Conservation (phyloP, 2,888 invertebrate species). For the Ophion ellenae region DNA sequence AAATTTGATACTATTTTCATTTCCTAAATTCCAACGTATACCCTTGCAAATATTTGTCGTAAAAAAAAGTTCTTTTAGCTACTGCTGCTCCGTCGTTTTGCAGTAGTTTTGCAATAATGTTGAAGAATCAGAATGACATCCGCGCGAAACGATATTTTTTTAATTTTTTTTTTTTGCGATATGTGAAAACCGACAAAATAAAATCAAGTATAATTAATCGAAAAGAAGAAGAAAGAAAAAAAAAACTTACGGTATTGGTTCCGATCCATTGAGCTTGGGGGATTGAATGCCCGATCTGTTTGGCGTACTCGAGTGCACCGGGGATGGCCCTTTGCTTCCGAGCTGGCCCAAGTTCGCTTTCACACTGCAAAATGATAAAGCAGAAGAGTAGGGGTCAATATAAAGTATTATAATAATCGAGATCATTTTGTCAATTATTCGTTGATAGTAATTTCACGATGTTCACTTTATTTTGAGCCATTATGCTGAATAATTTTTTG, state of each 20-base stretch:
- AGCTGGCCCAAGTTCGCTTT: conserved; percentile 76
- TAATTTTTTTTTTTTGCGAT: background rate
- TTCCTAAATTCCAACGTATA: too few relatives aligned
- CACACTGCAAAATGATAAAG: conserved; percentile 73
- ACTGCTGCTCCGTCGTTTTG: too few relatives aligned
- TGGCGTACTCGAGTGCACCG: conserved; percentile 79
- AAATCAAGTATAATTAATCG: too few relatives aligned
- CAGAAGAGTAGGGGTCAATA: background rate
- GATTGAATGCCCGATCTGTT: conserved; percentile 81
- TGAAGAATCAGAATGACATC: background rate
- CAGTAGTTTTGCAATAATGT: background rate
- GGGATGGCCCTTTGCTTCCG: conserved; percentile 80
- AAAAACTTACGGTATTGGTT: conserved; percentile 76
- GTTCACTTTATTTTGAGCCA: too few relatives aligned
- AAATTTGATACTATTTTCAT: background rate
- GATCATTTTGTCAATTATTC: too few relatives aligned
- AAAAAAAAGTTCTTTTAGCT: too few relatives aligned
- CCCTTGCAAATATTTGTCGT: too few relatives aligned
- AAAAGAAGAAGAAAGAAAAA: conserved; percentile 36
- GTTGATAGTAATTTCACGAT: too few relatives aligned
- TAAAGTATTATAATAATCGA: background rate
- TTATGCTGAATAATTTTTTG: too few relatives aligned
- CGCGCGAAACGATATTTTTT: background rate
- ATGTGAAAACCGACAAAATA: background rate
- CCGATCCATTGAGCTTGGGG: conserved; percentile 82